Evolutionary conservation across 2,888 invertebrate genomes (phyloP).

Genomic region (Euzetes globulus): DNA sequence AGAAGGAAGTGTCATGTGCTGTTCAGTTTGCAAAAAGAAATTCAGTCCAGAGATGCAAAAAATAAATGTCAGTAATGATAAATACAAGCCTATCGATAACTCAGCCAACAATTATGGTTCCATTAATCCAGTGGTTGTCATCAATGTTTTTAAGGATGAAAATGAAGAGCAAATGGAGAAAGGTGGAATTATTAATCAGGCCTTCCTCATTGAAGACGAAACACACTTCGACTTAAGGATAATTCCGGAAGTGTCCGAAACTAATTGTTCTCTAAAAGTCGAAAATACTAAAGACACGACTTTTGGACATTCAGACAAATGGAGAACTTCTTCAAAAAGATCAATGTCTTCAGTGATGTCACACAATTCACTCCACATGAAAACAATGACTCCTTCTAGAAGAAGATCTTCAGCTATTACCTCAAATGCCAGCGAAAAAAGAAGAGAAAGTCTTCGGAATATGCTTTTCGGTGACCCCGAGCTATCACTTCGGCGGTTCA

Average conservation of each 20-base stretch:
- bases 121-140: constrained; percentile 20
- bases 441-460: constrained; percentile 4
- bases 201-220: constrained; percentile 13
- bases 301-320: no score
- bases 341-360: constrained; percentile 5
- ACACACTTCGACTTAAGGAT: not conserved
- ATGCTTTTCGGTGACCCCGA: constrained; percentile 30
- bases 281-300: not conserved
- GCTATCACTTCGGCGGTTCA: constrained; percentile 15
- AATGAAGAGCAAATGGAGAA: not conserved
- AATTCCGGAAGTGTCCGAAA: constrained; percentile 14
- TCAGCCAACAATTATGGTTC: constrained; percentile 9
- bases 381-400: not conserved
- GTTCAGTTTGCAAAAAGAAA: not conserved
- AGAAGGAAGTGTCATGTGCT: not conserved
- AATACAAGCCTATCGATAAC: not conserved
- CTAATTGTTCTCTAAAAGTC: not conserved
- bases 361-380: not conserved
- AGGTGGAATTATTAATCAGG: constrained; percentile 1
- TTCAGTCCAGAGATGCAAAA: not conserved
- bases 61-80: not conserved
- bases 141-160: constrained; percentile 2
- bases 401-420: not conserved
- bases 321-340: constrained; percentile 14
- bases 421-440: constrained; percentile 1